A percentile compares a stretch with the other conserved stretches of the same genome.
Conservation (phyloP, 2,113 vertebrate species). For the Burhinus bistriatus region DNA sequence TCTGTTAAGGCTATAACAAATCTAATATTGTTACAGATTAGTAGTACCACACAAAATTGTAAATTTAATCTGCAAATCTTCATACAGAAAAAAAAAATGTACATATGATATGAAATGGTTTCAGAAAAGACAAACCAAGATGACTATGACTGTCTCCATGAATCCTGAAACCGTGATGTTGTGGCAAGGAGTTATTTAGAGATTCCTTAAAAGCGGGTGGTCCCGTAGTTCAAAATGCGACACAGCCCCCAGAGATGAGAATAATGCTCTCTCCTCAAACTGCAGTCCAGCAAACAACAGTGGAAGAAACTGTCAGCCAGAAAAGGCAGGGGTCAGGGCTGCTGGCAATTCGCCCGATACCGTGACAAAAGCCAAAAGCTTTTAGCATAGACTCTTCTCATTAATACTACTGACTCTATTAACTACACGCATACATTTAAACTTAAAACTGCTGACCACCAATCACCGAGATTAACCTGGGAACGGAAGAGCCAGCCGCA, state of each 20-base stretch:
- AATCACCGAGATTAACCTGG: neutral
- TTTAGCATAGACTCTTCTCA: neutral
- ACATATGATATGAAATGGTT: fast-evolving
- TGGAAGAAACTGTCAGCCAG: fast-evolving
- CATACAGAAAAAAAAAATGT: neutral
- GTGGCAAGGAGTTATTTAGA: neutral
- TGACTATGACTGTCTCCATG: neutral
- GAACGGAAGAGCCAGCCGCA: neutral
- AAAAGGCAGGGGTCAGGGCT: neutral
- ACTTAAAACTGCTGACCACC: neutral
- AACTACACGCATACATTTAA: neutral
- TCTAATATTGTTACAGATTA: neutral
- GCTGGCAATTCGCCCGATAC: neutral
- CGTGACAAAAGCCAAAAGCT: neutral
- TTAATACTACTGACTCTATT: neutral
- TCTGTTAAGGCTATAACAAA: neutral
- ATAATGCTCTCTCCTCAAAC: neutral
- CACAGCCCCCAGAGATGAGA: neutral
- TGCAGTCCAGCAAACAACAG: neutral
- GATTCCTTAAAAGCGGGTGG: neutral
- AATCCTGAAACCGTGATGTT: neutral
- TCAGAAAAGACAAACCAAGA: neutral
- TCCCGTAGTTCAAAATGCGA: neutral
- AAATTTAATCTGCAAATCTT: neutral
- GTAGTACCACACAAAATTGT: fast-evolving